A percentile compares a stretch with the other conserved stretches of the same genome.
These are phyloP conservation scores for Notodonta dromedarius DNA, from an alignment of 2,888 invertebrate genomes.

Conservation along the genomic window DNA sequence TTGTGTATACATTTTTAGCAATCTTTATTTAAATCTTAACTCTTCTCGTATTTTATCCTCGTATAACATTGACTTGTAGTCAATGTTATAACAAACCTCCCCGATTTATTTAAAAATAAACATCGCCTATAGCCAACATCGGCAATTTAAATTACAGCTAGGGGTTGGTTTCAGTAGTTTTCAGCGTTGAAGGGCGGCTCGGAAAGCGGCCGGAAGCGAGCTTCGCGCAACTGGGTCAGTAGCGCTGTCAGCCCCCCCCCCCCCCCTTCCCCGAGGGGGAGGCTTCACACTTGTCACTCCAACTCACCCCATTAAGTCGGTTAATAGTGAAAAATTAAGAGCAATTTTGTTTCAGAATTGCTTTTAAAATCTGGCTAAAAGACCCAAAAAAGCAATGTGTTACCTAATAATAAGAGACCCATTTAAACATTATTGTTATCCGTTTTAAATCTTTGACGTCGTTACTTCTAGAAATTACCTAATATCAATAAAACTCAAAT, in stretches of 20 bases:
- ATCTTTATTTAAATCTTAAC: no score
- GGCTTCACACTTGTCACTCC: slow-evolving; percentile 41
- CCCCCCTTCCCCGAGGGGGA: slow-evolving; percentile 19
- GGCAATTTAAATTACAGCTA: slow-evolving; percentile 48
- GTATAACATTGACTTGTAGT: not conserved
- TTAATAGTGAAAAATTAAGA: slow-evolving; percentile 44
- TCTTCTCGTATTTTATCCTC: no score
- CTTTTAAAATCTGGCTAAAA: not conserved
- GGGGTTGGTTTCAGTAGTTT: slow-evolving; percentile 46
- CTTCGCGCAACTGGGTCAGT: slow-evolving; percentile 52
- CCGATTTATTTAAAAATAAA: slow-evolving; percentile 1
- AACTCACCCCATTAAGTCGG: slow-evolving; percentile 38
- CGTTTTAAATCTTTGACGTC: not conserved
- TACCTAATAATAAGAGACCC: not conserved
- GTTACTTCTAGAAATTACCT: slow-evolving; percentile 5
- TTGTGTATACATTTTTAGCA: no score
- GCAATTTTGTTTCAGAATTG: slow-evolving; percentile 13
- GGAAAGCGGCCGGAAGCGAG: slow-evolving; percentile 44
- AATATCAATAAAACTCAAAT: slow-evolving; percentile 14
- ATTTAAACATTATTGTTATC: not conserved
- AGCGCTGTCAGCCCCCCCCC: slow-evolving; percentile 28
- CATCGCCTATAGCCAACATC: slow-evolving; percentile 28
- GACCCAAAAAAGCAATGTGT: slow-evolving; percentile 5
- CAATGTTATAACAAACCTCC: not conserved
- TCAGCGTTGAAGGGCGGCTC: slow-evolving; percentile 46